Evolutionary conservation across 2,888 invertebrate genomes (phyloP).

Genomic region (Branchipolynoe longqiensis): DNA sequence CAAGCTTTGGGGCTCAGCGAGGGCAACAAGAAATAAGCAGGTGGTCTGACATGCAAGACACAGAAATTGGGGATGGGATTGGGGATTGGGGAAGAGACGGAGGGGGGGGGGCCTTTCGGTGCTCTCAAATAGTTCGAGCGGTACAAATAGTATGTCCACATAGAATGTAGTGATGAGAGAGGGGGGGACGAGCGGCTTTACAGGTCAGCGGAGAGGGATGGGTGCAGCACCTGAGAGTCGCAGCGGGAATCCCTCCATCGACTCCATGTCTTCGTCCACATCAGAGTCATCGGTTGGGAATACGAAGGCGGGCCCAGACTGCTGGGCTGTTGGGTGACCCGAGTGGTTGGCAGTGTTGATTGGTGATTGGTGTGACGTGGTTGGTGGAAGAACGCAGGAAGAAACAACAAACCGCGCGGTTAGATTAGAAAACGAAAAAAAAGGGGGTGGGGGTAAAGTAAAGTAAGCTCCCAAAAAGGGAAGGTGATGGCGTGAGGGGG

Average conservation of each 20-base stretch:
- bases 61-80: background rate
- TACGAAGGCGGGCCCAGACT: constrained; percentile 80
- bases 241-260: constrained; percentile 28
- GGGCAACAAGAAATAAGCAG: constrained; percentile 2
- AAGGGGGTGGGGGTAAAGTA: background rate
- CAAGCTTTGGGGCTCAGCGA: constrained; percentile 7
- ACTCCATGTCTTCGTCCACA: constrained; percentile 79
- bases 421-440: constrained; percentile 23
- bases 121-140: no score
- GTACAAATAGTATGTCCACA: no score
- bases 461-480: no score
- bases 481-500: no score
- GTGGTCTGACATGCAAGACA: constrained; percentile 10
- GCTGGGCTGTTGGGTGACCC: constrained; percentile 70
- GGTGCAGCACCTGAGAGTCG: constrained; percentile 54
- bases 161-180: background rate
- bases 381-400: constrained; percentile 5
- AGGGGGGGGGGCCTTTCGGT: background rate
- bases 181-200: constrained; percentile 11
- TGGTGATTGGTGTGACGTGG: no score
- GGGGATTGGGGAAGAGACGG: background rate
- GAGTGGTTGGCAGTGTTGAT: no score
- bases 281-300: constrained; percentile 87
- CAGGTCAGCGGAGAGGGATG: no score
- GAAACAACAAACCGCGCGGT: constrained; percentile 30